Evolutionary conservation across 2,797 vertebrate genomes (phyloP), one percentile per base, ranked within the genome.

Genomic region (Astyanax mexicanus): DNA sequence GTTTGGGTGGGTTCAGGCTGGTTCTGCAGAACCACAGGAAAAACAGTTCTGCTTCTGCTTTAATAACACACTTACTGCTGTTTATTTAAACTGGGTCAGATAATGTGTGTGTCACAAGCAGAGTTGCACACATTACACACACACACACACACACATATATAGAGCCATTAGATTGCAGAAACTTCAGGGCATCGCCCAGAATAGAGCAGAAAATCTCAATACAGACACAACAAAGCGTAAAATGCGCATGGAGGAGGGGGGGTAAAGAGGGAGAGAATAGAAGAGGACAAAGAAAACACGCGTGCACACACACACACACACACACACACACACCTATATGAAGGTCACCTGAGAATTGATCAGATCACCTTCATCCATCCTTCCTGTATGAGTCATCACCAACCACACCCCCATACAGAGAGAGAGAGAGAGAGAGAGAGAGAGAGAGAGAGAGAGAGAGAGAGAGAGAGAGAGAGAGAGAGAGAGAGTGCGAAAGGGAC

Each of bases 301-400:
- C 37, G 38, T 1, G 38, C n/a, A n/a, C n/a, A n/a, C n/a, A n/a
- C n/a, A 38, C 37, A 38, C 37, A 38, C 37, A 12, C n/a, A 51
- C 21, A 52, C 49, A 54, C 51, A 27, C 21, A 54, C 51, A 54
- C 57, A 55, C 8, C 44, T 45, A 7, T 4, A 11, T 42, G 0
- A 9, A 21, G 47, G 19, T 21, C 21, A 52, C 49, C 7, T 57
- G 21, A 44, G 60, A 49, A 58, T 55, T 60, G 15, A 64, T 65
- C 40, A 65, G 42, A 72, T 40, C 67, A 44, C 10, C 58, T 65
- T 70, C 21, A 25, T 7, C 21, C 60, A 25, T 52, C 10, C 44
- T 21, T 49, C 49, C 61, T 58, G 69, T 17, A 38, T 78, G 75
- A 78, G 61, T 78, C 75, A 78, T 64, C 69, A 72, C n/a, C 66